Evolutionary conservation across 2,113 vertebrate species (phyloP), one percentile per base, ranked within the genome.

Genomic region (Mus spicilegus): DNA sequence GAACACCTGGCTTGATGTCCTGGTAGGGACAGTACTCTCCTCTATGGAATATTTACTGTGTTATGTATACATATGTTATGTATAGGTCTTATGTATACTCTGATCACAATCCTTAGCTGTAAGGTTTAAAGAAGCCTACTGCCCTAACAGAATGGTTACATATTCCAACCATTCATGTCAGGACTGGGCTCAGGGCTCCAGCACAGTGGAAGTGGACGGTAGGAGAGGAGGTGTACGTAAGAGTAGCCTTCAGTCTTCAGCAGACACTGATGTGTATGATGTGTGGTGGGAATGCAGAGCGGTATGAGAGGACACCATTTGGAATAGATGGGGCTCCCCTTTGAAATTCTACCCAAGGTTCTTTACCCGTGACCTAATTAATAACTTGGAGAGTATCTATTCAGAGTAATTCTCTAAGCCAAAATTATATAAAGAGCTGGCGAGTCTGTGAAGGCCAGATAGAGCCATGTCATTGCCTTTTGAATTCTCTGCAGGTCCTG

Each of bases 271-370:
- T 58, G 39, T 26, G 28, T 67, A 0, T 33, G 42, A 61, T 9
- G 14, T 58, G 1, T 2, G 17, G 69, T 17, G 20, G 17, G 26
- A 36, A 54, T 24, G 22, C 39, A 7, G 19, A 22, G 42, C 16
- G 5, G 17, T 19, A 0, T 0, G 28, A 22, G 33, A 28, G 24
- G 11, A 22, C 7, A 3, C 3, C 8, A 0, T 26, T 76, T 10
- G 61, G 36, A 75, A 42, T 69, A 36, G 19, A 2, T 65, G 42
- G 4, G 10, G 6, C 5, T 16, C n/a, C 80, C 63, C 46, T 73
- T 73, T 80, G 19, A 63, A 75, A 36, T 30, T 19, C 33, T 14
- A 22, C 26, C 46, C 22, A 14, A 30, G 14, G 5, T 24, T 67
- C 72, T 17, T 4, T 46, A 67, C 91, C 54, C 16, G 39, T 65